Percentiles rank a stretch among this genome's conserved stretches.
Evolutionary conservation across 2,888 invertebrate genomes (phyloP).

Genomic region (Helicoverpa assulta): DNA sequence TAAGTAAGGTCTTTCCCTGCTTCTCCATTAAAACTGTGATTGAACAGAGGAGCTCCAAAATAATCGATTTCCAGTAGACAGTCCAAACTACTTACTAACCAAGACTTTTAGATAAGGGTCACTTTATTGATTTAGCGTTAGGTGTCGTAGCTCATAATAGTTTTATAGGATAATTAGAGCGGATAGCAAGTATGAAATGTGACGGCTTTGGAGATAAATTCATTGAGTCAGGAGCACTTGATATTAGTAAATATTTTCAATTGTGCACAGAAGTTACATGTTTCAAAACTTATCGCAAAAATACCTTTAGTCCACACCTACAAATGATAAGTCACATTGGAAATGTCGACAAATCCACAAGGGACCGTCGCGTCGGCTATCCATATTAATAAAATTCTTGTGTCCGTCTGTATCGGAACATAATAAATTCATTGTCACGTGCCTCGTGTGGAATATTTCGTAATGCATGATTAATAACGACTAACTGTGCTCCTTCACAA

Average conservation of each 20-base stretch:
- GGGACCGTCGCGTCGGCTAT: slow-evolving; percentile 62
- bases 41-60: background rate
- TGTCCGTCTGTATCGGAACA: slow-evolving; percentile 66
- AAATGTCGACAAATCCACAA: slow-evolving; percentile 56
- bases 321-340: slow-evolving; percentile 34
- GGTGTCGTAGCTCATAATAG: background rate
- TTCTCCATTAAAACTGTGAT: slow-evolving; percentile 19
- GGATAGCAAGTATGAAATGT: slow-evolving; percentile 15
- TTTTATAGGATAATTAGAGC: background rate
- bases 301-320: background rate
- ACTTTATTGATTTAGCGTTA: background rate
- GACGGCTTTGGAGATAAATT: slow-evolving; percentile 15
- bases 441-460: slow-evolving; percentile 66
- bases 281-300: background rate
- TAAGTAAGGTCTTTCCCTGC: slow-evolving; percentile 21
- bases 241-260: slow-evolving; percentile 33
- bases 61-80: slow-evolving; percentile 16
- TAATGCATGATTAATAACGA: slow-evolving; percentile 67
- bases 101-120: background rate
- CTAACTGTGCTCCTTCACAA: slow-evolving; percentile 34
- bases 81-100: background rate
- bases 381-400: slow-evolving; percentile 74
- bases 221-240: slow-evolving; percentile 35
- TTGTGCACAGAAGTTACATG: no score
- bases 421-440: slow-evolving; percentile 77